phyloP scores from a whole-genome alignment of 2,113 vertebrate species.

The Gambusia holbrooki region DNA sequence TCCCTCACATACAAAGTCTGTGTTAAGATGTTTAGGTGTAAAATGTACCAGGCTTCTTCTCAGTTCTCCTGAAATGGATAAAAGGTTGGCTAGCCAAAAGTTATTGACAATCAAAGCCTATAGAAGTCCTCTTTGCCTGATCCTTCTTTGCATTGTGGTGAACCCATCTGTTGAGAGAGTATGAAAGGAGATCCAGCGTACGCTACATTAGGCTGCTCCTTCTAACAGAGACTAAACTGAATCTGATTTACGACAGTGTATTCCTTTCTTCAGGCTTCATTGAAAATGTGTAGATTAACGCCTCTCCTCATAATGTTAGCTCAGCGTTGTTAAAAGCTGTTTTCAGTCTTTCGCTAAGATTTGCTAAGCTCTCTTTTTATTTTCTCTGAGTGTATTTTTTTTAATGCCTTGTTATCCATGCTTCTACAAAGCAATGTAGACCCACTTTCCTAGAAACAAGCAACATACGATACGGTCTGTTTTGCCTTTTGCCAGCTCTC shows the following conservation, averaged over 20 bases:
- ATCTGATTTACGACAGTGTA: slow-evolving; percentile 41
- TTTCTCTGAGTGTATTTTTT: slow-evolving; percentile 36
- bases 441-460: slow-evolving; percentile 25
- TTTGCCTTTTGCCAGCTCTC: slow-evolving; percentile 33
- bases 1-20: neutral
- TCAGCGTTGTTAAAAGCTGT: slow-evolving; percentile 9
- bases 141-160: slow-evolving; percentile 26
- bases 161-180: slow-evolving; percentile 34
- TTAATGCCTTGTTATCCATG: slow-evolving; percentile 40
- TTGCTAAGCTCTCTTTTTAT: slow-evolving; percentile 43
- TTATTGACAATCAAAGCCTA: neutral
- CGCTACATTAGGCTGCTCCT: slow-evolving; percentile 34
- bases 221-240: slow-evolving; percentile 20
- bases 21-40: neutral
- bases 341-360: slow-evolving; percentile 36
- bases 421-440: slow-evolving; percentile 18
- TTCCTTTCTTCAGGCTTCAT: slow-evolving; percentile 32
- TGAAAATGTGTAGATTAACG: slow-evolving; percentile 42
- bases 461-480: slow-evolving; percentile 18
- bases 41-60: neutral
- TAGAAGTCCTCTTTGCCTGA: slow-evolving; percentile 5
- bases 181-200: slow-evolving; percentile 13
- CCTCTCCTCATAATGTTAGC: slow-evolving; percentile 29
- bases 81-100: neutral
- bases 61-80: neutral